phyloP scores from a whole-genome alignment of 2,113 vertebrate genomes.

The Polypterus bichir region DNA sequence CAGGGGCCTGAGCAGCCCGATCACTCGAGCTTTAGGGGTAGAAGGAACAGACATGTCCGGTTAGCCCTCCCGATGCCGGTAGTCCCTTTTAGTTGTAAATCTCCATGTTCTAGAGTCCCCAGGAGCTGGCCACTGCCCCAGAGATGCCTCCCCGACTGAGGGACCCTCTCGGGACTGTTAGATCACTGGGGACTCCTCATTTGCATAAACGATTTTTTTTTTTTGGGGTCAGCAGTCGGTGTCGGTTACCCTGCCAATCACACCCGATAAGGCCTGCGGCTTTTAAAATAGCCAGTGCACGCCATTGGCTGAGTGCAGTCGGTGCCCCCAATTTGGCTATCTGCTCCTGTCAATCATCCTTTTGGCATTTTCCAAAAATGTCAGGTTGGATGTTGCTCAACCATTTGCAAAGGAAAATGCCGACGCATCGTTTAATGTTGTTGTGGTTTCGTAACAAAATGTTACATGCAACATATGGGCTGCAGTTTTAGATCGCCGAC shows the following conservation, averaged over 20 bases:
- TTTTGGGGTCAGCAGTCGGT: slow-evolving; percentile 54
- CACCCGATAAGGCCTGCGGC: slow-evolving; percentile 66
- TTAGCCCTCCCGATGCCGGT: slow-evolving; percentile 39
- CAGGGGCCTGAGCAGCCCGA: slow-evolving; percentile 69
- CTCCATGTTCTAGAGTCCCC: slow-evolving; percentile 49
- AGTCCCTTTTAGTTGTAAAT: slow-evolving; percentile 38
- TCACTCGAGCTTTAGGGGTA: slow-evolving; percentile 77
- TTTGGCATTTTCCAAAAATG: slow-evolving; percentile 58
- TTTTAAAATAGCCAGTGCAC: slow-evolving; percentile 75
- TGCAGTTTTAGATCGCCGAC: no score
- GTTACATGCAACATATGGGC: not conserved
- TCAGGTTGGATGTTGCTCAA: slow-evolving; percentile 30
- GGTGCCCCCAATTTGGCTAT: slow-evolving; percentile 32
- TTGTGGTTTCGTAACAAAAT: slow-evolving; percentile 28
- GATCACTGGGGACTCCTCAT: slow-evolving; percentile 41
- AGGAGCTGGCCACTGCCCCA: slow-evolving; percentile 43
- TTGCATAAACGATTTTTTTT: slow-evolving; percentile 54
- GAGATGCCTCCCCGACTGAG: slow-evolving; percentile 35
- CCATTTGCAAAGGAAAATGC: slow-evolving; percentile 26
- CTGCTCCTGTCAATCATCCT: slow-evolving; percentile 66
- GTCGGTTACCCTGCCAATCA: slow-evolving; percentile 61
- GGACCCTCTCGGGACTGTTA: slow-evolving; percentile 31
- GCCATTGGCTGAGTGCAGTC: slow-evolving; percentile 64
- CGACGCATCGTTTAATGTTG: slow-evolving; percentile 19
- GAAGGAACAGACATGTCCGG: slow-evolving; percentile 61